A percentile compares a stretch with the other conserved stretches of the same genome.
Evolutionary conservation across 2,797 vertebrate genomes (phyloP).

Genomic region (Spinus pinus): DNA sequence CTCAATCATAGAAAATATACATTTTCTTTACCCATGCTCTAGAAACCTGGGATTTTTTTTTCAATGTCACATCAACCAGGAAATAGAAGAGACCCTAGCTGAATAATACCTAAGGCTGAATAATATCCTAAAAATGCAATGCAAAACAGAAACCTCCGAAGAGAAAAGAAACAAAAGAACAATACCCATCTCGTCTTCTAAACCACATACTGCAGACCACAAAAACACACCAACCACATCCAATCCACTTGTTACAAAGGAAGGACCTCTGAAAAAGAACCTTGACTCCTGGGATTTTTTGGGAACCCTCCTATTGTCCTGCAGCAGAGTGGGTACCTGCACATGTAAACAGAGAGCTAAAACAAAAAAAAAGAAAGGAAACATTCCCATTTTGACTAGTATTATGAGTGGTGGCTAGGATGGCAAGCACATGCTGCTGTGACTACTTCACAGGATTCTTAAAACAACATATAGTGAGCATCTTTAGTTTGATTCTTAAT

Average conservation of each 20-base stretch:
- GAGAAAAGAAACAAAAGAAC: background rate
- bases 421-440: background rate
- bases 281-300: background rate
- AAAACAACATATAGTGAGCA: background rate
- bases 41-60: fast-evolving
- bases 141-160: background rate
- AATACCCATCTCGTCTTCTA: background rate
- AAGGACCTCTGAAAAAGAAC: background rate
- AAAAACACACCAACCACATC: background rate
- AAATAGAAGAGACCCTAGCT: background rate
- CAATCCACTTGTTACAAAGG: background rate
- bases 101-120: background rate
- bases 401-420: background rate
- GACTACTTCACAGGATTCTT: background rate
- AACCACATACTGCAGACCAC: background rate
- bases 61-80: background rate
- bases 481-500: background rate
- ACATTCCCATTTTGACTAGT: background rate
- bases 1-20: background rate
- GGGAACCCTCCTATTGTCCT: background rate
- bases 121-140: background rate
- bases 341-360: background rate
- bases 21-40: background rate
- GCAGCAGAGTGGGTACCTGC: background rate
- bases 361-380: background rate